phyloP scores from a whole-genome alignment of 2,888 invertebrate genomes.

The Lottia gigantea region DNA sequence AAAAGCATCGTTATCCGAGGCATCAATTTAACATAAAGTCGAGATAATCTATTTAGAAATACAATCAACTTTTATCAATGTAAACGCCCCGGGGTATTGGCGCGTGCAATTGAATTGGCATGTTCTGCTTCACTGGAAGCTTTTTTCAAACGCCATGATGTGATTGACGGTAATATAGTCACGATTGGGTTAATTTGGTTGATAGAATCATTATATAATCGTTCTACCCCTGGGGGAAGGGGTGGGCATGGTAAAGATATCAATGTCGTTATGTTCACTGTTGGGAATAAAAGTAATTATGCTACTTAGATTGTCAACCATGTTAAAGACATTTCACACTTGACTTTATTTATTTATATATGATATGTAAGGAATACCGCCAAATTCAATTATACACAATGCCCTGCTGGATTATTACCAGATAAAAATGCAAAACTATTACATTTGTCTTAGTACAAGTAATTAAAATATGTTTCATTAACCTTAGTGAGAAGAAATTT shows the following conservation, averaged over 20 bases:
- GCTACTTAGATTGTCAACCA: no score
- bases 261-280: background rate
- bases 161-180: conserved; percentile 3
- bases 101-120: conserved; percentile 4
- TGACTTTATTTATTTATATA: no score
- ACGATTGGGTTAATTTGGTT: background rate
- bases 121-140: background rate
- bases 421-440: no score
- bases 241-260: background rate
- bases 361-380: no score
- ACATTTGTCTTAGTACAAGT: no score
- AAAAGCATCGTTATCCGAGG: conserved; percentile 9
- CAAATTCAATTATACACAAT: no score
- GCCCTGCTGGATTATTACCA: no score
- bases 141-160: background rate
- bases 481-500: no score
- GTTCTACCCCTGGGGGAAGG: background rate
- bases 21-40: conserved; percentile 1
- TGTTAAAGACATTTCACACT: no score
- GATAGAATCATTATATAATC: conserved; percentile 5
- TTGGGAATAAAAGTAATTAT: no score
- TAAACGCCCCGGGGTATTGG: conserved; percentile 2
- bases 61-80: background rate
- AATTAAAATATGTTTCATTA: no score
- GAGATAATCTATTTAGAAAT: conserved; percentile 1